Evolutionary conservation across 2,797 vertebrate genomes (phyloP).

Genomic region (Acipenser oxyrinchus): DNA sequence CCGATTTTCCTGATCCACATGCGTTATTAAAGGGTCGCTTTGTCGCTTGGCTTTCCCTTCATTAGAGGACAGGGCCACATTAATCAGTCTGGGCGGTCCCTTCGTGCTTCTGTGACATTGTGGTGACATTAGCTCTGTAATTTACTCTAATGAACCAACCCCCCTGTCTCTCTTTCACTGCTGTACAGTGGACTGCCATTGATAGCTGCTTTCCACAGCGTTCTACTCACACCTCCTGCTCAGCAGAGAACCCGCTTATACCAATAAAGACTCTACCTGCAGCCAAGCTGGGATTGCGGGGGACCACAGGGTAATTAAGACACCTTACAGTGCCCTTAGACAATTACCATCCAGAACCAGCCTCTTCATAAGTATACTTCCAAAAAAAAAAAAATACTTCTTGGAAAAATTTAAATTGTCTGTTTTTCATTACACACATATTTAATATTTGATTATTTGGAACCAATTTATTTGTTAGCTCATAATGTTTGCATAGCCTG

Average conservation of each 20-base stretch:
- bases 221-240: neutral
- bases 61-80: constrained; percentile 31
- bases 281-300: neutral
- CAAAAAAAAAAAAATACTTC: too few species aligned
- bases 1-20: constrained; percentile 6
- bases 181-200: too few species aligned
- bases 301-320: constrained; percentile 1
- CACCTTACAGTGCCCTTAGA: neutral
- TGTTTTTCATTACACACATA: too few species aligned
- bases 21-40: constrained; percentile 36
- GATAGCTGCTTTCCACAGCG: neutral
- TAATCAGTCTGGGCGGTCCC: constrained; percentile 41
- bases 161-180: neutral
- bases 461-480: too few species aligned
- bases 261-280: neutral
- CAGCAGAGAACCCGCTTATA: neutral
- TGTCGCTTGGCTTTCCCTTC: constrained; percentile 34
- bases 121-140: constrained; percentile 32
- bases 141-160: constrained; percentile 26
- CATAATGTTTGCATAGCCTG: too few species aligned
- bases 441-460: too few species aligned
- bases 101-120: constrained; percentile 38
- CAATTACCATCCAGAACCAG: too few species aligned
- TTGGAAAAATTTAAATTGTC: too few species aligned
- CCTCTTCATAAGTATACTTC: too few species aligned